Conservation (phyloP, 2,113 vertebrate genomes). For the Onychostoma macrolepis region DNA sequence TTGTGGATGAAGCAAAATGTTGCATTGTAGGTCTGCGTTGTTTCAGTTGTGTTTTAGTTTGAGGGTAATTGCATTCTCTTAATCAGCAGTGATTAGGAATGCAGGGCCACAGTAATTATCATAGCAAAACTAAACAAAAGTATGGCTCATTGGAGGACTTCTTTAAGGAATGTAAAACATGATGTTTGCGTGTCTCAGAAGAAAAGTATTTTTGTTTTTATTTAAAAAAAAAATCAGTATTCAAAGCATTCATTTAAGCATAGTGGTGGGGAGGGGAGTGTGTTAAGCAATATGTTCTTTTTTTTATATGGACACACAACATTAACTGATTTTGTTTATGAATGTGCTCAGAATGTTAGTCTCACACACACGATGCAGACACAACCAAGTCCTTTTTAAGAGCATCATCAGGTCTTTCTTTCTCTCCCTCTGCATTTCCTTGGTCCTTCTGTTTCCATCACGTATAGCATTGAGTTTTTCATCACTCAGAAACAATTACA, state of each 20-base stretch:
- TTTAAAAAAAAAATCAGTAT: not conserved
- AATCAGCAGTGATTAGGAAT: conserved; percentile 44
- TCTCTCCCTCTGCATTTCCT: not conserved
- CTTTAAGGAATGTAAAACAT: not conserved
- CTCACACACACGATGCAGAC: not conserved
- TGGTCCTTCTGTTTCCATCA: not conserved
- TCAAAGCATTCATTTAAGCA: not conserved
- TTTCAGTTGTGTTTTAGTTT: conserved; percentile 67
- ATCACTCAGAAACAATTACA: not conserved
- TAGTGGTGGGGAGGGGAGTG: not conserved
- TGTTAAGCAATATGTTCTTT: not conserved
- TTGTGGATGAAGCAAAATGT: not conserved
- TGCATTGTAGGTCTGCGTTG: conserved; percentile 73
- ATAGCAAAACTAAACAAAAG: conserved; percentile 70
- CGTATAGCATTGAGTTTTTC: not conserved
- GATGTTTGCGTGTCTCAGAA: not conserved
- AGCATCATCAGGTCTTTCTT: not conserved
- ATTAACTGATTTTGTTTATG: not conserved
- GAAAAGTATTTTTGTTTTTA: not conserved
- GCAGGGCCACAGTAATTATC: conserved; percentile 62
- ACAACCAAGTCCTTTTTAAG: not conserved
- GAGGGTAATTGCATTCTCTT: conserved; percentile 72
- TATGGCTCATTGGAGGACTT: not conserved
- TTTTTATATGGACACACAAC: not conserved
- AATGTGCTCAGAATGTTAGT: not conserved